Evolutionary conservation across 2,888 invertebrate species (phyloP).

Genomic region (Meta bourneti): DNA sequence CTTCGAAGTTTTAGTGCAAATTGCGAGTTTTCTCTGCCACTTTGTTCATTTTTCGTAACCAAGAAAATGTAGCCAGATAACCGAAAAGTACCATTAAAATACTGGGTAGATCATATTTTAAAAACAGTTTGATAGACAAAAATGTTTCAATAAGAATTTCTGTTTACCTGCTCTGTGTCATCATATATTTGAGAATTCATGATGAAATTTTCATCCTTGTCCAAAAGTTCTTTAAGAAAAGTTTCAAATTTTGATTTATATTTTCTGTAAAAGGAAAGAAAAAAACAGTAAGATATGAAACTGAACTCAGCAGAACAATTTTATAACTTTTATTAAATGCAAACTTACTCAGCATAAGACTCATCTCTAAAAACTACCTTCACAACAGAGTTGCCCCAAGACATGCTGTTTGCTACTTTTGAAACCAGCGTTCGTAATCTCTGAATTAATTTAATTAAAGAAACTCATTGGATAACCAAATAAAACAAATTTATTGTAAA

Average conservation of each 20-base stretch:
- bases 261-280: slow-evolving; percentile 39
- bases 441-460: slow-evolving; percentile 35
- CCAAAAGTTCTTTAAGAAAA: slow-evolving; percentile 53
- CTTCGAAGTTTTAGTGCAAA: too few species aligned
- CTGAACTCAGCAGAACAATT: background rate
- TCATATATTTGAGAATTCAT: slow-evolving; percentile 44
- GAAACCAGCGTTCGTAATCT: slow-evolving; percentile 30
- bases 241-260: slow-evolving; percentile 60
- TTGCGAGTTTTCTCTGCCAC: too few species aligned
- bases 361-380: slow-evolving; percentile 64
- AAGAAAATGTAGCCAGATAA: too few species aligned
- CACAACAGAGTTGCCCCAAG: slow-evolving; percentile 58
- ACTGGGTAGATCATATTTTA: too few species aligned
- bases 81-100: too few species aligned
- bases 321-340: background rate
- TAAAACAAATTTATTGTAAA: too few species aligned
- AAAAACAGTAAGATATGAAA: background rate
- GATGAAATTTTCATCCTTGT: slow-evolving; percentile 54
- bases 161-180: slow-evolving; percentile 59
- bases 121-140: too few species aligned
- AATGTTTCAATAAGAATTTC: background rate
- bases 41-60: too few species aligned
- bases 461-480: background rate
- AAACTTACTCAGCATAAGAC: slow-evolving; percentile 50
- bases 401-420: slow-evolving; percentile 26